Percentiles rank a stretch among this genome's conserved stretches.
Evolutionary conservation across 2,797 vertebrate genomes (phyloP).

Genomic region (Diglossa cyanea): DNA sequence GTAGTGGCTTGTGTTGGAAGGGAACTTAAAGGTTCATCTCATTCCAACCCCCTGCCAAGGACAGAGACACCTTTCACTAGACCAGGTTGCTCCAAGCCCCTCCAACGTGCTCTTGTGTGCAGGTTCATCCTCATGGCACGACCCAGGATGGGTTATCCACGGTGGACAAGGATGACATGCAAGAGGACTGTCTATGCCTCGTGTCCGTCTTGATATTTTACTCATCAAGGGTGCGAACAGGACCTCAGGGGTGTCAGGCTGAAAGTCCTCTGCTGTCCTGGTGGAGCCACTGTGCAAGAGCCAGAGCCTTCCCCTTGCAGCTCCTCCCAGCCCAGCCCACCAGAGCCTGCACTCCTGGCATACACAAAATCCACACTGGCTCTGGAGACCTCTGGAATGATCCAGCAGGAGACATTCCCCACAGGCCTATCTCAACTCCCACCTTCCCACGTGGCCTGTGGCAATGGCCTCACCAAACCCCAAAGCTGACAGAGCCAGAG

Average conservation of each 20-base stretch:
- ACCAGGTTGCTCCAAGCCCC: background rate
- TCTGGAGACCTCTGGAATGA: background rate
- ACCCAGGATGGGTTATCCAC: background rate
- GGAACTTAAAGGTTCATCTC: background rate
- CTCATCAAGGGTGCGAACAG: background rate
- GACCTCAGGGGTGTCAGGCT: background rate
- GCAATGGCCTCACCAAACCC: background rate
- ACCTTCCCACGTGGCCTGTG: background rate
- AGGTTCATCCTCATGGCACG: background rate
- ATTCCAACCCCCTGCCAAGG: background rate
- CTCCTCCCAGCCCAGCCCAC: background rate
- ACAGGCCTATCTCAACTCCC: background rate
- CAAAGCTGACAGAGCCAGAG: background rate
- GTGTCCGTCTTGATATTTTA: background rate
- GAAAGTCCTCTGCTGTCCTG: background rate
- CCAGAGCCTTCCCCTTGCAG: background rate
- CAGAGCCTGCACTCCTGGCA: rapidly evolving
- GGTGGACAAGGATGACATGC: background rate
- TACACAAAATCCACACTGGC: rapidly evolving
- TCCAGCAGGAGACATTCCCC: background rate
- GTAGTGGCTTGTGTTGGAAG: background rate
- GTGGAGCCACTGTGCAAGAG: rapidly evolving
- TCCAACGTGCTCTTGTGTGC: rapidly evolving
- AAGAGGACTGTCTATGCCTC: background rate
- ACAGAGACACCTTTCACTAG: background rate